These are phyloP conservation scores for Saimiri boliviensis DNA, from an alignment of 2,113 vertebrate genomes.

Conservation along the genomic window DNA sequence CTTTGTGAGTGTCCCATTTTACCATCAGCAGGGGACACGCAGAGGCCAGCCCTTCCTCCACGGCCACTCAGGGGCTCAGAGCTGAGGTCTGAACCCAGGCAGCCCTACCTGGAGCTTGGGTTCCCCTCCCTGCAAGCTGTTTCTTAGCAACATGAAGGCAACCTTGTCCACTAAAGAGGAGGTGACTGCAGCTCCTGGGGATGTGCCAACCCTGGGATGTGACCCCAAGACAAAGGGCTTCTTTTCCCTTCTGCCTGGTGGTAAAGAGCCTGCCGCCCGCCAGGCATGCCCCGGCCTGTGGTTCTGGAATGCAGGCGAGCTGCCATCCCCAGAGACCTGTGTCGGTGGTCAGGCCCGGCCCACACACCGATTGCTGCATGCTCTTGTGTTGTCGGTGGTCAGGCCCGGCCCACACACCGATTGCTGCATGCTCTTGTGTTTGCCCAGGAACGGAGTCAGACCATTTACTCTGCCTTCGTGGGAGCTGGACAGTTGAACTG, in stretches of 20 bases:
- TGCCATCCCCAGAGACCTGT: background rate
- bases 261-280: rapidly evolving
- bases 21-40: rapidly evolving
- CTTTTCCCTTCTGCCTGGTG: background rate
- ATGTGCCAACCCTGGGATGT: background rate
- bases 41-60: background rate
- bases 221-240: background rate
- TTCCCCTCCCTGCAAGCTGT: rapidly evolving
- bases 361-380: too few species aligned
- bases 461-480: background rate
- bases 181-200: rapidly evolving
- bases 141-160: background rate
- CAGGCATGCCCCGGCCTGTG: constrained; percentile 77
- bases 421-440: constrained; percentile 47
- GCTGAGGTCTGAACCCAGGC: background rate
- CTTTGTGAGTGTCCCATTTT: background rate
- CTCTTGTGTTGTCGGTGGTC: constrained; percentile 1
- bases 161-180: background rate
- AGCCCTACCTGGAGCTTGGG: rapidly evolving
- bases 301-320: constrained; percentile 26
- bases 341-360: constrained; percentile 48
- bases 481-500: background rate
- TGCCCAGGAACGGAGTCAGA: constrained; percentile 64
- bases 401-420: constrained; percentile 41
- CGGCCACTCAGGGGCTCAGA: too few species aligned